Percentiles rank a stretch among this genome's conserved stretches.
Conservation (phyloP, 1,140 invertebrate species). For the Drosophila carrolli region DNA sequence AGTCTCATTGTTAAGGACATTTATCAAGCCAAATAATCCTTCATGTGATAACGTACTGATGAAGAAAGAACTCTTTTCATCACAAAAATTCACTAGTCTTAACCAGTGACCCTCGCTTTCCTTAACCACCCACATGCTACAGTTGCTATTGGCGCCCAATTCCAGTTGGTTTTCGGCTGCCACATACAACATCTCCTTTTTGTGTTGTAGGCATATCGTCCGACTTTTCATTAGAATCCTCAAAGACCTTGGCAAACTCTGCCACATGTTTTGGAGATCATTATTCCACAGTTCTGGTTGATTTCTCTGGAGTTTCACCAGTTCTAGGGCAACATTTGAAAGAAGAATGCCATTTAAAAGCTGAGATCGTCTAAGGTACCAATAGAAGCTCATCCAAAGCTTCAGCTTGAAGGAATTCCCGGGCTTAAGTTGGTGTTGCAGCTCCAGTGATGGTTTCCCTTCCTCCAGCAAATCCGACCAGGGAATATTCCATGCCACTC, state of each 20-base stretch:
- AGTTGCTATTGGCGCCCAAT: conserved; percentile 53
- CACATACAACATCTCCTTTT: conserved; percentile 32
- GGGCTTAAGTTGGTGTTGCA: conserved; percentile 37
- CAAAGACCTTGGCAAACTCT: conserved; percentile 42
- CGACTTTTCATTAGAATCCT: conserved; percentile 21
- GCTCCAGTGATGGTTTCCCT: not conserved
- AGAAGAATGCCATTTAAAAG: conserved; percentile 8
- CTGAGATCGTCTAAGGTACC: conserved; percentile 15
- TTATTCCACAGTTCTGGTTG: not conserved
- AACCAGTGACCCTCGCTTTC: not conserved
- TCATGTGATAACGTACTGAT: conserved; percentile 22
- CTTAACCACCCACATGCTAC: conserved; percentile 49
- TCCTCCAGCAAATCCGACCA: conserved; percentile 17
- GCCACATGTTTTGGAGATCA: conserved; percentile 58
- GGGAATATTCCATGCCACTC: conserved; percentile 45
- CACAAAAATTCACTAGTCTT: conserved; percentile 47
- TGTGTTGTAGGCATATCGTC: conserved; percentile 52
- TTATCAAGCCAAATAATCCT: conserved; percentile 5
- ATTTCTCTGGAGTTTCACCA: conserved; percentile 7
- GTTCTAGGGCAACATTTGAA: conserved; percentile 40
- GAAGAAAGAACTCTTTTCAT: conserved; percentile 24
- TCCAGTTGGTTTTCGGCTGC: conserved; percentile 15
- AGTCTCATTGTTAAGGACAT: conserved; percentile 1
- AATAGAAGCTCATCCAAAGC: conserved; percentile 60
- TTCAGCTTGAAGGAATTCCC: conserved; percentile 30